A percentile compares a stretch with the other conserved stretches of the same genome.
Conservation (phyloP, 1,140 invertebrate species). For the Eumeta japonica region DNA sequence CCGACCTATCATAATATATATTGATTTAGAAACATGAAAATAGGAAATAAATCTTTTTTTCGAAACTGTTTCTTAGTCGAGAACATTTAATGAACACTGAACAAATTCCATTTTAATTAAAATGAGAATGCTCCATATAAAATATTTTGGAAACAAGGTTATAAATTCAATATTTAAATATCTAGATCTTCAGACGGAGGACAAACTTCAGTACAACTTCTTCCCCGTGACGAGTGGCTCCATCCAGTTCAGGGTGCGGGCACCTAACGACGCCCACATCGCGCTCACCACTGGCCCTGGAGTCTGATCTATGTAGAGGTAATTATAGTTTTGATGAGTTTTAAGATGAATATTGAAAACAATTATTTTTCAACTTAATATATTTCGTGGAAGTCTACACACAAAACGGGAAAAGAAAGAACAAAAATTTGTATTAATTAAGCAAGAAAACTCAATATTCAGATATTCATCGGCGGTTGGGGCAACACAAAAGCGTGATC, state of each 20-base stretch:
- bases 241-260: slow-evolving; percentile 72
- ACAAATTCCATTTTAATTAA: too few relatives aligned
- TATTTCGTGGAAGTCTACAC: too few relatives aligned
- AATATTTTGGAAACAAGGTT: not conserved
- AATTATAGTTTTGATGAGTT: too few relatives aligned
- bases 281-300: slow-evolving; percentile 69
- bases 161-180: slow-evolving; percentile 59
- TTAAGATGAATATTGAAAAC: too few relatives aligned
- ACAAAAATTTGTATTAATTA: slow-evolving; percentile 4
- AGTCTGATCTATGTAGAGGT: slow-evolving; percentile 74
- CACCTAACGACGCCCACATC: slow-evolving; percentile 77
- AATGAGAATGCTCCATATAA: not conserved
- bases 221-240: slow-evolving; percentile 66
- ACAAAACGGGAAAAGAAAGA: too few relatives aligned
- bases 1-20: too few relatives aligned
- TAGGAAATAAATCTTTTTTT: too few relatives aligned
- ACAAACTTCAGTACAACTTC: slow-evolving; percentile 80
- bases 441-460: slow-evolving; percentile 35
- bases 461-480: slow-evolving; percentile 84
- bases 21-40: too few relatives aligned
- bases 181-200: slow-evolving; percentile 71
- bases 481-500: slow-evolving; percentile 79
- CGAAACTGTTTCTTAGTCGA: too few relatives aligned
- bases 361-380: too few relatives aligned
- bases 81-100: not conserved